Evolutionary conservation across 2,113 vertebrate genomes (phyloP).

Genomic region (Craseonycteris thonglongyai): DNA sequence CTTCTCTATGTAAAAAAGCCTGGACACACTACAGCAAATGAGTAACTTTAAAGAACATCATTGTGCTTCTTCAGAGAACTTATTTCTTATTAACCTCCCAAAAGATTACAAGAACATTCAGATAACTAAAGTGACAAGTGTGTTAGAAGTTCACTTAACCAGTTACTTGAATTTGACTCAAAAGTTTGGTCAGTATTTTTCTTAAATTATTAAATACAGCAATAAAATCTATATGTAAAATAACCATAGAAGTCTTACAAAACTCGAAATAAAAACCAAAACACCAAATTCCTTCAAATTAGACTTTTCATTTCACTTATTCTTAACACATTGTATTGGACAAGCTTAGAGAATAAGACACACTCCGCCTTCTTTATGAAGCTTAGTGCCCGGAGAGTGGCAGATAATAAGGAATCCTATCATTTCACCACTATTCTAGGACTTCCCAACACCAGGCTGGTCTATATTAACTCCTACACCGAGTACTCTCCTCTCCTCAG

Average conservation of each 20-base stretch:
- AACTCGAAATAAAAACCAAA: background rate
- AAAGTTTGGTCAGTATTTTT: background rate
- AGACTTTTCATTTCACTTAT: constrained; percentile 19
- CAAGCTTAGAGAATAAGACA: background rate
- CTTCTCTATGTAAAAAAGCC: constrained; percentile 19
- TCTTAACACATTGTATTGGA: background rate
- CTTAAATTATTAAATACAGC: background rate
- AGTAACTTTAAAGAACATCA: constrained; percentile 17
- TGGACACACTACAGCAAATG: background rate
- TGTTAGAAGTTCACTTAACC: constrained; percentile 6
- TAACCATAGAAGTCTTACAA: background rate
- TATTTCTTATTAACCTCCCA: constrained; percentile 12
- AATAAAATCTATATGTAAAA: background rate
- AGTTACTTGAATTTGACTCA: background rate
- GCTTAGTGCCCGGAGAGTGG: background rate
- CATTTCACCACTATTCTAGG: background rate
- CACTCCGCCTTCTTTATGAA: background rate
- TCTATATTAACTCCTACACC: background rate
- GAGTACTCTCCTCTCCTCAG: background rate
- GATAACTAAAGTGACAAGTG: background rate
- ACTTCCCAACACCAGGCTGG: background rate
- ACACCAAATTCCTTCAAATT: constrained; percentile 1
- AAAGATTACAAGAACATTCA: constrained; percentile 29
- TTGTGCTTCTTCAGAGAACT: background rate
- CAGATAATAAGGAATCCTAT: background rate